phyloP scores from a whole-genome alignment of 2,113 vertebrate genomes.

The Mesoclemmys tuberculata region DNA sequence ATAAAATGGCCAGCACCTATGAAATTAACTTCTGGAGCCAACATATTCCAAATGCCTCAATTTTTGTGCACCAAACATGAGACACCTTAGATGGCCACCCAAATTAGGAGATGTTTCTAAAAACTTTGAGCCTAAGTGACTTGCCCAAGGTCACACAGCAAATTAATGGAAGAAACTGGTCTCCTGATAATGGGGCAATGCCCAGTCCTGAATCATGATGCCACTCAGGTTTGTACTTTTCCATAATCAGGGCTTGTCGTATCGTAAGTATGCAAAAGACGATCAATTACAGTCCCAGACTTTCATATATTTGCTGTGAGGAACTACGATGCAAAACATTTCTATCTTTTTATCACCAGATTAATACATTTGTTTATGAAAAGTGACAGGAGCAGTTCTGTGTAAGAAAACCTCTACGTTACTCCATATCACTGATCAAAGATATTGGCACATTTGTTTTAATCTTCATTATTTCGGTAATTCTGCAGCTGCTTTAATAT shows the following conservation, averaged over 20 bases:
- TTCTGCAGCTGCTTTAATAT: conserved; percentile 16
- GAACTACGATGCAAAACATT: neutral
- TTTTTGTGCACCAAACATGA: neutral
- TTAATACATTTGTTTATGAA: neutral
- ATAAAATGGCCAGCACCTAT: neutral
- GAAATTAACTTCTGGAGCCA: neutral
- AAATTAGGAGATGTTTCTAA: neutral
- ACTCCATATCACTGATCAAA: neutral
- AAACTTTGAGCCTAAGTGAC: fast-evolving
- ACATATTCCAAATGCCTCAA: neutral
- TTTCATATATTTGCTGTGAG: neutral
- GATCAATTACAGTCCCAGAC: neutral
- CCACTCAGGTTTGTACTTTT: neutral
- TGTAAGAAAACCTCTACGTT: neutral
- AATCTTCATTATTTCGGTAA: neutral
- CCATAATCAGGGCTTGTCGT: neutral
- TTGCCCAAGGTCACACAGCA: neutral
- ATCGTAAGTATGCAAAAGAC: neutral
- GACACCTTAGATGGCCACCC: neutral
- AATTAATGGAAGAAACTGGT: fast-evolving
- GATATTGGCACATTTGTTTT: neutral
- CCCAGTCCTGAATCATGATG: fast-evolving
- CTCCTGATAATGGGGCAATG: neutral
- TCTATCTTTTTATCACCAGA: neutral
- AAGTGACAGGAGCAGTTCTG: neutral